Base-by-base conservation (phyloP, 1,140 invertebrate genomes). In the Whitmania pigra region DNA sequence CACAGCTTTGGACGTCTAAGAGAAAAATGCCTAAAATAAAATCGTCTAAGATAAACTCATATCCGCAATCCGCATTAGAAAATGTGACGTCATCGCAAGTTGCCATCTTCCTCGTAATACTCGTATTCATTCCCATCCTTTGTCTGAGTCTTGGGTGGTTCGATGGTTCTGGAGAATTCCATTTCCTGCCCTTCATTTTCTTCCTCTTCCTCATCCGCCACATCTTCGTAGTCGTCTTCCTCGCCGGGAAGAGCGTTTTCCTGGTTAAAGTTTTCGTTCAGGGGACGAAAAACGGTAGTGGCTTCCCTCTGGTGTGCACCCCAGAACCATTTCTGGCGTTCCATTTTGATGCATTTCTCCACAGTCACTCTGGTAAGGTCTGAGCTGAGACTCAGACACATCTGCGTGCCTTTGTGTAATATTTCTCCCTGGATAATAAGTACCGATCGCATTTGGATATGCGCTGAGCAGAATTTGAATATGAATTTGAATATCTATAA, bases 371-470 rank as follows among this genome's bases (percentile, higher is more conserved):
- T 63, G 22, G 57, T 63, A 4, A 25, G 22, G 57, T 63, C 57
- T 4, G 22, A 22, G 22, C 22, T 25, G 7, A 63, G 57, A 31
- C 57, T 63, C 1, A 63, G 57, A 31, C 57, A 63, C 57, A 63
- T 25, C 18, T 31, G 22, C 1, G 57, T 63, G 11, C 57, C 57
- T 20, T 63, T 63, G 57, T 63, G 57, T 31, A 63, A 5, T 63
- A 63, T 63, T 63, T 63, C 22, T 22, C 57, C 57, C 57, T 63
- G 57, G 9, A 57, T 25, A 57, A 57, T 57, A 57, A 25, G 9
- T 57, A 25, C 20, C 25, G 9, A 4, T 57, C 5, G 20, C 9
- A 57, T 9, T 57, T n/a, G 2, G 2, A 36, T 36, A 36, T 36
- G 31, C 31, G 6, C 6, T 36, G 2, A 36, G 2, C 6, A 6